Percentiles rank a stretch among this genome's conserved stretches.
These are phyloP conservation scores for Sericinus montela DNA, from an alignment of 2,888 invertebrate genomes.

Conservation along the genomic window DNA sequence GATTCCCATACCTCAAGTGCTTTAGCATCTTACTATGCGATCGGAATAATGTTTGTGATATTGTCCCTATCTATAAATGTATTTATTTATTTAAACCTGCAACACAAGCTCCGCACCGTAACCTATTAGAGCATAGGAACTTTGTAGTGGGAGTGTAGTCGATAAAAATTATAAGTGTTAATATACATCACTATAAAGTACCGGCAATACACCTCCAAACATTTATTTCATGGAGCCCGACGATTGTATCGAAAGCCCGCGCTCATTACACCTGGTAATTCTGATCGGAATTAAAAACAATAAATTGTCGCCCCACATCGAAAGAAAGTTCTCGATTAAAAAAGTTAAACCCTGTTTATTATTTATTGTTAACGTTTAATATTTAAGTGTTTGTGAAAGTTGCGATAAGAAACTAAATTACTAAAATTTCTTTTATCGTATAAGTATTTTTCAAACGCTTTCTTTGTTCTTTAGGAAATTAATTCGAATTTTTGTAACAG, in stretches of 20 bases:
- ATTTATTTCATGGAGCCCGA: slow-evolving; percentile 55
- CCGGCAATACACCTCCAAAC: slow-evolving; percentile 44
- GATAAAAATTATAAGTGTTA: not conserved
- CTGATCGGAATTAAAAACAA: slow-evolving; percentile 69
- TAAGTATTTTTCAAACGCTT: too few species aligned
- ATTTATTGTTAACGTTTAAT: slow-evolving; percentile 30
- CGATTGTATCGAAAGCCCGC: slow-evolving; percentile 10
- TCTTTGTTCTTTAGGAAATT: too few species aligned
- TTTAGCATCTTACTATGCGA: too few species aligned
- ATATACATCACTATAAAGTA: slow-evolving; percentile 28
- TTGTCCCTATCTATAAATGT: too few species aligned
- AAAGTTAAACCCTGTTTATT: slow-evolving; percentile 54
- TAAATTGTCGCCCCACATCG: slow-evolving; percentile 44
- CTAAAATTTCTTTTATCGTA: too few species aligned
- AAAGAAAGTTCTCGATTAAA: slow-evolving; percentile 52
- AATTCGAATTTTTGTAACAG: too few species aligned
- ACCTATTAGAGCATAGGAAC: too few species aligned
- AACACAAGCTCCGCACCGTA: too few species aligned
- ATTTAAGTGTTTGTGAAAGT: not conserved
- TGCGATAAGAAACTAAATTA: not conserved
- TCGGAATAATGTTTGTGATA: too few species aligned
- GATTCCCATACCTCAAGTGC: too few species aligned
- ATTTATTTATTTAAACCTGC: too few species aligned
- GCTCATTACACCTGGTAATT: slow-evolving; percentile 37
- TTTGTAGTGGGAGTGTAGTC: too few species aligned